Evolutionary conservation across 2,797 vertebrate genomes (phyloP), one percentile per base, ranked within the genome.

Genomic region (Enteromius treurensis): DNA sequence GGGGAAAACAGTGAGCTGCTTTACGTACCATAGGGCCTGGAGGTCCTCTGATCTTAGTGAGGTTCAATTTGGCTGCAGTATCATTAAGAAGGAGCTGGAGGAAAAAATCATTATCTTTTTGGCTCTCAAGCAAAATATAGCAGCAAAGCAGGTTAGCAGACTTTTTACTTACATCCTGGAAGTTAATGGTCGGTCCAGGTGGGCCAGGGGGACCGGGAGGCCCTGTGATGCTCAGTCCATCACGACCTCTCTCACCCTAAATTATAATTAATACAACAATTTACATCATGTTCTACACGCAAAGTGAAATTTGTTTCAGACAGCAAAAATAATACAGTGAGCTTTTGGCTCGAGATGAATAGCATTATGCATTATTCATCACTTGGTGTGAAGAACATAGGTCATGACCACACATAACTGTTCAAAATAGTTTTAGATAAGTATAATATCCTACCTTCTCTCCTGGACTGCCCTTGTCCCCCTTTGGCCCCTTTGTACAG

Each of bases 231-330:
- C 91, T 93, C 58, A 78, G 82, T 82, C 96, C 97, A 3, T 96
- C 92, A 81, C 79, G 68, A 9, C 97, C 97, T 81, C 85, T 90
- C 76, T 96, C 95, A 23, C 97, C 97, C 97, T 99, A 85, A 81
- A 0, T 17, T 29, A 65, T 51, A 76, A 55, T 79, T 23, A 83
- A 42, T 19, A 82, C 37, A 78, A 47, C 10, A 10, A 1, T 9
- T 7, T 23, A 15, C 70, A 62, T 42, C 13, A 81, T 80, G 19
- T 47, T 47, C 55, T 62, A 19, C 29, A 71, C 51, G 23, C 9
- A 69, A 40, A 42, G 2, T 40, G 3, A 8, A 29, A 62, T 53
- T 60, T 15, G 4, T 42, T 26, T 13, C 1, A 40, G 14, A 6
- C 21, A 42, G 73, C 32, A 37, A 21, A 53, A 69, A n/a, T 21